Base-by-base conservation (phyloP, 1,140 invertebrate genomes). In the Drosophila simulans region DNA sequence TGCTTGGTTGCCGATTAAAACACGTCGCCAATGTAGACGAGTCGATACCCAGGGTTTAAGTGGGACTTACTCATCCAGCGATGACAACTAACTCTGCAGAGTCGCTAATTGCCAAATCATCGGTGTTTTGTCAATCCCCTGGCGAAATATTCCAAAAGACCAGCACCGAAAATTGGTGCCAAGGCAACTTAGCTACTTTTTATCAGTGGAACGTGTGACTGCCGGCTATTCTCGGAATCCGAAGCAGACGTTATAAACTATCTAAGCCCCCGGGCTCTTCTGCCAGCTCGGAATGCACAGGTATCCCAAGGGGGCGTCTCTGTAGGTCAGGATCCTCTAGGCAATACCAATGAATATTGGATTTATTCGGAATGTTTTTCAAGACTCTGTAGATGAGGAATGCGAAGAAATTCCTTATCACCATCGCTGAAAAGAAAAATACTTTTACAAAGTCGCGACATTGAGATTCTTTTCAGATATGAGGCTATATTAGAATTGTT, bases 201-300 rank as follows among this genome's bases (percentile, higher is more conserved):
- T 70, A 70, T 70, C 68, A 70, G 68, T 4, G 4, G 65, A 70
- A 70, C 68, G 68, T 70, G 68, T 70, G 68, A 70, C 65, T 71
- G 64, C 35, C 27, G 43, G 65, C 35, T 71, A 70, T 56, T 70
- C n/a, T 71, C 20, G 52, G 65, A 57, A 70, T 27, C 35, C 45
- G 0, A 12, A 64, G 7, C 13, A 31, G 37, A 51, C 60, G 43
- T 66, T 53, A 35, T 43, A 68, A 65, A 68, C 59, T 45, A 62
- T 57, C 52, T 45, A 49, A 71, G 48, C 35, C 34, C 42, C 11
- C 8, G 22, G 43, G 45, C 10, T 46, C 20, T 25, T 4, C 11
- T 25, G 42, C 20, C 53, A 45, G 46, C 48, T 27, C 10, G 20
- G 20, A 49, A 25, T 15, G 35, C 27, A 20, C 12, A 64, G 34